Evolutionary conservation across 2,888 invertebrate species (phyloP), one percentile per base, ranked within the genome.

Genomic region (Tenthredo amoena): DNA sequence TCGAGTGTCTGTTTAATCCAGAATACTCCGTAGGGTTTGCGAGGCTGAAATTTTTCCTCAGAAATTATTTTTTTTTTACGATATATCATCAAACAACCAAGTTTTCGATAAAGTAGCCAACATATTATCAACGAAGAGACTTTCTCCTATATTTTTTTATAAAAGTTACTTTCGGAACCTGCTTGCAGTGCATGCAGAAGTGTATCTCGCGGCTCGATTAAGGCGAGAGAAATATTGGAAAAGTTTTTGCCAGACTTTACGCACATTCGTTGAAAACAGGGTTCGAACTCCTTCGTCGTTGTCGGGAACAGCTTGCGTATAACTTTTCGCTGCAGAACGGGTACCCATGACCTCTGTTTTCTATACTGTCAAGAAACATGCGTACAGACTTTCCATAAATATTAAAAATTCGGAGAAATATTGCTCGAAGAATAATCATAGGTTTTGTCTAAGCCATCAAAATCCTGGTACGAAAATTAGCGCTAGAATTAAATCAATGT

Each of bases 161-260:
- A 18, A 65, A 65, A 68, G 6, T 68, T 68, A 40, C 21, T 43
- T n/a, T 26, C 3, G n/a, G 18, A 2, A 72, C 18, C 71, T 68
- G 68, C 34, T 74, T n/a, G 43, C 21, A 74, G 26, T n/a, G 74
- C 10, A n/a, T 37, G 37, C 40, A 40, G 10, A 40, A 40, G n/a
- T 43, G 31, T 74, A 43, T 74, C 7, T 21, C 2, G 40, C 43
- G 15, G 21, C 5, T 10, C 21, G 40, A 74, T 74, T 74, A 74
- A n/a, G 40, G 5, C 43, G 68, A 34, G 34, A 68, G 68, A 68
- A 68, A 68, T 68, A 68, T 68, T 68, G 68, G 18, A 6, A 15
- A 68, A 68, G 34, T 68, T 68, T 34, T 68, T 68, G 34, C 15
- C 34, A 68, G 34, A 34, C 26, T 68, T 68, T 68, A 68, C 68